These are phyloP conservation scores for Mythimna vitellina DNA, from an alignment of 2,888 invertebrate genomes.

Conservation along the genomic window DNA sequence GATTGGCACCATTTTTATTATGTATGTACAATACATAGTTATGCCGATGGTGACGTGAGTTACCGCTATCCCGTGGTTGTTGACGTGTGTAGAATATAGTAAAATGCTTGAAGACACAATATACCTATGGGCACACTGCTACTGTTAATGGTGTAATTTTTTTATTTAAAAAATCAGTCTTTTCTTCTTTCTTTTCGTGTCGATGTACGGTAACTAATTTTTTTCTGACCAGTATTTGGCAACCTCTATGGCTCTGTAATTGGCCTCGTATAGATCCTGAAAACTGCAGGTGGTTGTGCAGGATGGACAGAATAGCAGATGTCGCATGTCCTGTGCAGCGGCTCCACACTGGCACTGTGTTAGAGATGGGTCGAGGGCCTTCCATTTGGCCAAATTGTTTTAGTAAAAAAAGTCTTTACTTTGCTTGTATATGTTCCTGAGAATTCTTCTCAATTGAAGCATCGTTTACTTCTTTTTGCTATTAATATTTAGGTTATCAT, in stretches of 20 bases:
- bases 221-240: too few relatives aligned
- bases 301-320: too few relatives aligned
- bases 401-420: too few relatives aligned
- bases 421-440: not conserved
- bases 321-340: too few relatives aligned
- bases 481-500: not conserved
- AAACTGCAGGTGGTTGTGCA: too few relatives aligned
- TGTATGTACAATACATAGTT: conserved; percentile 39
- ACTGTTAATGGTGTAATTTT: conserved; percentile 6
- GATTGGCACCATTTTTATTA: conserved; percentile 51
- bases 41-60: conserved; percentile 53
- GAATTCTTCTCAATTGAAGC: not conserved
- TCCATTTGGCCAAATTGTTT: too few relatives aligned
- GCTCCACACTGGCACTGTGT: too few relatives aligned
- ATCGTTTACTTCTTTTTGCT: not conserved
- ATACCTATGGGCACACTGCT: not conserved
- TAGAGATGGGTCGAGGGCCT: too few relatives aligned
- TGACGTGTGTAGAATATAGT: conserved; percentile 48
- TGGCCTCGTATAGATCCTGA: too few relatives aligned
- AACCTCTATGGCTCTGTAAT: too few relatives aligned
- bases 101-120: conserved; percentile 36
- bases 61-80: conserved; percentile 45
- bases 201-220: too few relatives aligned
- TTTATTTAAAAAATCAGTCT: conserved; percentile 8
- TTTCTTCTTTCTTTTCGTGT: too few relatives aligned